Base-by-base conservation (phyloP, 2,888 invertebrate genomes). In the Eledone cirrhosa region DNA sequence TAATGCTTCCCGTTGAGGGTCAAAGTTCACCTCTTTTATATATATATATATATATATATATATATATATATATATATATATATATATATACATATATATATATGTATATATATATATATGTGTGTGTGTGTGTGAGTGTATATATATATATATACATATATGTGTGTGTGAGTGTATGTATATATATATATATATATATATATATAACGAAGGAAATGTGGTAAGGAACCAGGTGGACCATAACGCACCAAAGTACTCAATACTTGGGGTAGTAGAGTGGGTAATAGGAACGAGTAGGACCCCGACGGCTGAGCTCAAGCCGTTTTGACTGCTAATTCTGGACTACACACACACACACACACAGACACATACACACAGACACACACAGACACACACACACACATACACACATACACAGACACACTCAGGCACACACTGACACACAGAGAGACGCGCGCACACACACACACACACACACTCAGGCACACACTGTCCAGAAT, bases 91-190 rank as follows among this genome's bases (percentile, higher is more conserved):
- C 13, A 65, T 4, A 65, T 19, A 16, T 65, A 65, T 65, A 24
- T 65, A 65, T 65, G 29, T 65, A 65, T 65, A 65, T 65, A 65
- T 65, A 65, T 65, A 65, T 65, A 65, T 65, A 65, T 65, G 29
- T 65, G 29, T 65, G 29, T 65, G 29, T 65, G 29, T 53, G n/a
- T 53, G n/a, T 53, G n/a, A 22, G 27, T 14, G 27, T 22, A 63
- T 63, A 19, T 19, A 63, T 2, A 65, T 65, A n/a, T 65, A 65
- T 65, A n/a, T 65, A 65, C 29, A n/a, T 65, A 65, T 65, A n/a
- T 65, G 29, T 65, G 14, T 65, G 29, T 24, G 16, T 24, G 14
- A 27, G 24, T 7, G 24, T n/a, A 53, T 53, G 14, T 53, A 14
- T 53, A 53, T 53, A 19, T 53, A 19, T 1, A 19, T 53, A 22